Evolutionary conservation across 2,113 vertebrate genomes (phyloP), one percentile per base, ranked within the genome.

Genomic region (Phalacrocorax aristotelis): DNA sequence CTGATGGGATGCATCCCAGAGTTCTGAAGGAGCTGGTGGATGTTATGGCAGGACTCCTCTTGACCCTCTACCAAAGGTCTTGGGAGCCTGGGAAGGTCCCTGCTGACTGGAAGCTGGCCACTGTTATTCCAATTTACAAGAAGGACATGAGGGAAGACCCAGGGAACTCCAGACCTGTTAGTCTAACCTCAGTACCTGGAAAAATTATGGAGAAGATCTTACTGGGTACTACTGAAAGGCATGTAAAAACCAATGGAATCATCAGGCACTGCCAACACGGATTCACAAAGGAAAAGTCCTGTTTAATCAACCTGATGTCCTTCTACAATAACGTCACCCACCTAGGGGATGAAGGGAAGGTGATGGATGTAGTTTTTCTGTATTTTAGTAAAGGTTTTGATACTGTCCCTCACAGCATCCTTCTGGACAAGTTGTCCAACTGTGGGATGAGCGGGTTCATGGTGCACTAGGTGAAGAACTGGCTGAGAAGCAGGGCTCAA

Each of bases 281-380:
- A 36, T 27, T 40, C 42, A 38, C 34, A 17, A 27, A 30, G 7
- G 34, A 11, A 36, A 68, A 62, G 36, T 13, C 60, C 15, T 62
- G 36, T 40, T 62, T 38, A 27, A 40, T 2, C 36, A 8, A 62
- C 12, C 27, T 36, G 22, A 26, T 36, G 36, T 11, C 7, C n/a
- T 61, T 61, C 23, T 61, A 25, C 3, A 7, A 38, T 62, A 40
- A 1, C 0, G 36, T 18, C 25, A 62, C 11, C 25, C 1, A 2
- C 36, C 11, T 17, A 38, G 36, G 7, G 60, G 5, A 36, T 27
- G 58, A 38, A 62, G 25, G 25, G 23, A 26, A 38, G 23, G 23
- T 7, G 3, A 10, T 38, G 36, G 60, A 27, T 38, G 25, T 18
- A 27, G 23, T 8, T 62, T 38, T 38, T 58, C 57, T 58, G 32